These are phyloP conservation scores for Panagrolaimus sp. DNA, from an alignment of 1,140 invertebrate genomes.

Conservation along the genomic window DNA sequence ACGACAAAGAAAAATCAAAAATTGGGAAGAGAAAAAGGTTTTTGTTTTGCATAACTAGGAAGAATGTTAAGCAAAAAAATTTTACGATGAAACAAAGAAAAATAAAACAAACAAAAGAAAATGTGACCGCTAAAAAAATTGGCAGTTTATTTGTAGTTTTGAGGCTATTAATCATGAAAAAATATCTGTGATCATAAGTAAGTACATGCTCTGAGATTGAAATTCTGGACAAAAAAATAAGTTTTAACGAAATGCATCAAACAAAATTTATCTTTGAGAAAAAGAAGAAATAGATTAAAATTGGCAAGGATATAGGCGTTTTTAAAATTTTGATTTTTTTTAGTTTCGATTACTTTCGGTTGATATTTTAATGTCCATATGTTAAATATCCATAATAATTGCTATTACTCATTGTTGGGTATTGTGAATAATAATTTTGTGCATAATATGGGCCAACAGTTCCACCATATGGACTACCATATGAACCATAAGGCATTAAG, in stretches of 20 bases:
- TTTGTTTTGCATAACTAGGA: too few species aligned
- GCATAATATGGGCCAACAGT: not conserved
- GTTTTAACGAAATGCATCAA: not conserved
- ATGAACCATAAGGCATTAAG: not conserved
- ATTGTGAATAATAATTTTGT: constrained; percentile 5
- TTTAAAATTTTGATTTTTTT: too few species aligned
- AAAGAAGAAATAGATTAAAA: not conserved
- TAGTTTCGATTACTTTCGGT: too few species aligned
- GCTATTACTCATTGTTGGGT: not conserved
- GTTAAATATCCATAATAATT: constrained; percentile 6
- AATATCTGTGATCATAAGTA: constrained; percentile 6
- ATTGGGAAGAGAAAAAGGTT: too few species aligned
- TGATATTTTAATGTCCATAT: constrained; percentile 10
- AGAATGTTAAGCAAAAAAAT: too few species aligned
- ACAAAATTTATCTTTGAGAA: not conserved
- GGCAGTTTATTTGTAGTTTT: not conserved
- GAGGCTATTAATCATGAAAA: constrained; percentile 7
- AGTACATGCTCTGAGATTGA: not conserved
- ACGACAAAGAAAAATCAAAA: too few species aligned
- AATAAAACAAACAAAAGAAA: too few species aligned
- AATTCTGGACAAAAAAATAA: not conserved
- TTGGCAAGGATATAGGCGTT: not conserved
- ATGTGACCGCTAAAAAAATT: too few species aligned
- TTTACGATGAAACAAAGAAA: too few species aligned
- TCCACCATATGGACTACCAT: constrained; percentile 6